Conservation (phyloP, 2,797 vertebrate genomes). For the Melanotaenia trifasciata region DNA sequence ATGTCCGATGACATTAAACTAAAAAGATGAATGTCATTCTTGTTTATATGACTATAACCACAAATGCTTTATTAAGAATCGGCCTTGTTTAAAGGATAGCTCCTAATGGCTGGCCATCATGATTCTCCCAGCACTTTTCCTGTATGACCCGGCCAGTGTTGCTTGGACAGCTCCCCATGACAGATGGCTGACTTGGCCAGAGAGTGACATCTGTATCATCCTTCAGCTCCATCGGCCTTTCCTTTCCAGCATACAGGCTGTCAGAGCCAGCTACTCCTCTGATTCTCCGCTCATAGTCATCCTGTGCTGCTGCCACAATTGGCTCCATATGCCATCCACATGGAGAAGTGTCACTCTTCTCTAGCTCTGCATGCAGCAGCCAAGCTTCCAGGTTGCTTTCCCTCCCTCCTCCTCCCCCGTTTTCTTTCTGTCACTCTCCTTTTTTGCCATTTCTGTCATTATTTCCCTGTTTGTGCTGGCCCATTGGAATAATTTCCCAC, state of each 20-base stretch:
- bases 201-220: constrained; percentile 74
- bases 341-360: constrained; percentile 65
- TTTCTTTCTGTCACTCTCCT: constrained; percentile 30
- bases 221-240: constrained; percentile 55
- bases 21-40: background rate
- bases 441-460: constrained; percentile 43
- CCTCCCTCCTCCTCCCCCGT: constrained; percentile 3
- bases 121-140: constrained; percentile 46
- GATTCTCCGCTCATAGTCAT: constrained; percentile 45
- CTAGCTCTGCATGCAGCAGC: constrained; percentile 38
- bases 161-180: constrained; percentile 58
- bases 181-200: constrained; percentile 74
- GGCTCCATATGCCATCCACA: constrained; percentile 68
- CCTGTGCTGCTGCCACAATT: constrained; percentile 59
- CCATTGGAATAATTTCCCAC: constrained; percentile 66
- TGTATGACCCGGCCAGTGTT: constrained; percentile 33
- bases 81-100: constrained; percentile 41
- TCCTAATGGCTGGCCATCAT: constrained; percentile 58
- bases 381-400: constrained; percentile 45
- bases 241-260: constrained; percentile 50
- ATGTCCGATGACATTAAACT: background rate
- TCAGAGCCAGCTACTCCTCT: constrained; percentile 54
- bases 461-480: constrained; percentile 36
- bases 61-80: constrained; percentile 24
- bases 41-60: background rate